A percentile compares a stretch with the other conserved stretches of the same genome.
Conservation (phyloP, 2,797 vertebrate genomes). For the Gambusia yucatana region DNA sequence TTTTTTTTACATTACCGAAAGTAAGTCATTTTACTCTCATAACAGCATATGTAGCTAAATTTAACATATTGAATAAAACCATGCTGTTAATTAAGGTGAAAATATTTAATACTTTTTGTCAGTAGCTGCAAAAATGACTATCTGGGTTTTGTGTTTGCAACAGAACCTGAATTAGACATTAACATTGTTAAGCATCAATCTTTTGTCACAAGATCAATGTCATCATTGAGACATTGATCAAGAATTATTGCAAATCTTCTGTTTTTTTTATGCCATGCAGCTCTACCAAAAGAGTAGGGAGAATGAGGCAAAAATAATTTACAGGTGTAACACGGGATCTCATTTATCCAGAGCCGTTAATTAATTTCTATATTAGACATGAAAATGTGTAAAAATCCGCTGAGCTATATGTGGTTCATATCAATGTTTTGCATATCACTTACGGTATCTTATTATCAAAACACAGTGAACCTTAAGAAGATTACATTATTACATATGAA, state of each 20-base stretch:
- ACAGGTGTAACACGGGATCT: neutral
- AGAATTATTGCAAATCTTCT: neutral
- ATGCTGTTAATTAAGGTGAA: neutral
- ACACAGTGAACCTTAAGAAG: neutral
- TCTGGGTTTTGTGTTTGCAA: neutral
- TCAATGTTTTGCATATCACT: neutral
- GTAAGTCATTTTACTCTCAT: neutral
- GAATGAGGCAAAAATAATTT: constrained; percentile 18
- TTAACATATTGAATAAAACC: neutral
- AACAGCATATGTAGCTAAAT: neutral
- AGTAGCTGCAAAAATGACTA: neutral
- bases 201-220: neutral
- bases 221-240: neutral
- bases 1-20: neutral
- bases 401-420: neutral
- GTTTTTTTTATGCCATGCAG: neutral
- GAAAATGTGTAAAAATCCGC: neutral
- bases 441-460: neutral
- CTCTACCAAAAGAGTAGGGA: constrained; percentile 18
- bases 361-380: neutral
- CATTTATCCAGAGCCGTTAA: constrained; percentile 6
- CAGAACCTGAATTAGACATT: neutral
- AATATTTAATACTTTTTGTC: neutral
- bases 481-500: constrained; percentile 2
- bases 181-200: neutral